These are phyloP conservation scores for Perizoma affinitatum DNA, from an alignment of 2,888 invertebrate species.

Conservation along the genomic window DNA sequence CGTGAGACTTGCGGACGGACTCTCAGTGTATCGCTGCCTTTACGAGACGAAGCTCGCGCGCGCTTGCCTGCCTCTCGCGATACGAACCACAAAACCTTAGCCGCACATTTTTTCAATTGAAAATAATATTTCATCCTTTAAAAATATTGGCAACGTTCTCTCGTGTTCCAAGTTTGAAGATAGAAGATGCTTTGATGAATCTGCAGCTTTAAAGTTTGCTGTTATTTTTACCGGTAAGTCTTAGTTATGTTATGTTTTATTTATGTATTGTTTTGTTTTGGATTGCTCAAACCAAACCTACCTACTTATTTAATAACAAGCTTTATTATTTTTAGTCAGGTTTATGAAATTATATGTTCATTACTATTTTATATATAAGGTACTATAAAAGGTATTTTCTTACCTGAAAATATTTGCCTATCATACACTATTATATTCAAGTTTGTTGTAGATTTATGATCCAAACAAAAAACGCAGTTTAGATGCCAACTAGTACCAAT, in stretches of 20 bases:
- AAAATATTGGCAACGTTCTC: conserved; percentile 39
- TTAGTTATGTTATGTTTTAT: conserved; percentile 21
- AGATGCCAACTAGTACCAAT: no score
- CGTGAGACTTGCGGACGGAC: conserved; percentile 33
- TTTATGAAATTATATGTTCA: no score
- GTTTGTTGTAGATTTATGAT: no score
- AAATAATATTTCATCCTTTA: conserved; percentile 28
- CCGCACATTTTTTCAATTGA: conserved; percentile 41
- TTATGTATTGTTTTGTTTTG: conserved; percentile 9
- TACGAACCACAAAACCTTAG: conserved; percentile 45
- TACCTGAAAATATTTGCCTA: no score
- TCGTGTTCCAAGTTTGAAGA: conserved; percentile 43
- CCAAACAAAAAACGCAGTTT: no score
- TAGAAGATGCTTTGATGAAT: conserved; percentile 52
- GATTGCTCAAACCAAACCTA: background rate
- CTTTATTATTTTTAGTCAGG: no score
- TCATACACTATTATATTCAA: no score
- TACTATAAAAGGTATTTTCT: no score
- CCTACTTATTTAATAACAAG: no score
- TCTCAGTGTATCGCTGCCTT: conserved; percentile 73
- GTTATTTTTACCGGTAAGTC: conserved; percentile 54
- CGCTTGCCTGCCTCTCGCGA: conserved; percentile 41
- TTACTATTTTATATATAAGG: no score
- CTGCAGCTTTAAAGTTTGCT: conserved; percentile 45
- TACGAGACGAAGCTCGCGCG: conserved; percentile 67